Evolutionary conservation across 2,888 invertebrate genomes (phyloP).

Genomic region (Colostygia pectinataria): DNA sequence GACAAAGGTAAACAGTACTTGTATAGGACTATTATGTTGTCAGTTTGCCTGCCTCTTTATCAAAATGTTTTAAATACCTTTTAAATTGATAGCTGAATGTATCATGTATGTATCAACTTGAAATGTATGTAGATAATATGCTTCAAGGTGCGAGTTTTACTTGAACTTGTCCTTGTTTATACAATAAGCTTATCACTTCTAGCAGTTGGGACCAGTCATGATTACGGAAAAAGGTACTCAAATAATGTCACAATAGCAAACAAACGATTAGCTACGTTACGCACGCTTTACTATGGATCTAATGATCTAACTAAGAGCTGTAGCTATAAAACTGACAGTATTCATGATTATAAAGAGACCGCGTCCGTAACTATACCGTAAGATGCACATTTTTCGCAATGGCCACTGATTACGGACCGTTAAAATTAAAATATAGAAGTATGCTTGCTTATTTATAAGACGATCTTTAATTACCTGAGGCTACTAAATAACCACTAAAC

Average conservation of each 20-base stretch:
- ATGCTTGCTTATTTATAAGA: slow-evolving; percentile 37
- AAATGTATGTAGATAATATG: too few relatives aligned
- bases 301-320: neutral
- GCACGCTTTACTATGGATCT: too few relatives aligned
- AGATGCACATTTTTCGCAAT: slow-evolving; percentile 20
- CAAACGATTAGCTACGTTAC: neutral
- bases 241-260: neutral
- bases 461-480: slow-evolving; percentile 44
- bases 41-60: too few relatives aligned
- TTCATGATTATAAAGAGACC: neutral
- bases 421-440: slow-evolving; percentile 28
- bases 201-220: neutral
- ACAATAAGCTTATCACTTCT: neutral
- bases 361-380: slow-evolving; percentile 8
- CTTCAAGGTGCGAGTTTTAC: too few relatives aligned
- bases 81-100: too few relatives aligned
- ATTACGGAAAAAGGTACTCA: neutral
- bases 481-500: slow-evolving; percentile 45
- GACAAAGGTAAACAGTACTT: too few relatives aligned
- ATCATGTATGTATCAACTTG: too few relatives aligned
- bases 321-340: neutral
- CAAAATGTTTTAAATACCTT: too few relatives aligned
- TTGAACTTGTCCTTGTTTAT: too few relatives aligned
- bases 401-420: slow-evolving; percentile 22
- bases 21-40: too few relatives aligned